A percentile compares a stretch with the other conserved stretches of the same genome.
These are phyloP conservation scores for Amia ocellicauda DNA, from an alignment of 2,113 vertebrate genomes.

Conservation along the genomic window DNA sequence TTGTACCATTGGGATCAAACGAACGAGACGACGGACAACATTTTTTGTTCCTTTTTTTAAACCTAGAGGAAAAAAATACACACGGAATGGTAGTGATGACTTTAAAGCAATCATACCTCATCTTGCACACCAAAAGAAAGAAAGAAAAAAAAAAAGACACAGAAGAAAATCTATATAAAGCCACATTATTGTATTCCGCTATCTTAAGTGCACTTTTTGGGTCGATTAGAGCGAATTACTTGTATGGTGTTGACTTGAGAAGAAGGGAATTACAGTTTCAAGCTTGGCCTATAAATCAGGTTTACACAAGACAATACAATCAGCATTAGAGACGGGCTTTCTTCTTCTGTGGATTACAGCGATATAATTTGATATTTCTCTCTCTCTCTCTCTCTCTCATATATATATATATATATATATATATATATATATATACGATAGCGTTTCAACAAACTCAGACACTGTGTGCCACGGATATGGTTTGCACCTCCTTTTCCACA, in stretches of 20 bases:
- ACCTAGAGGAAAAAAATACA: background rate
- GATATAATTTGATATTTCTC: conserved; percentile 1
- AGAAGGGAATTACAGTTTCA: background rate
- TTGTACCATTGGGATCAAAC: too few species aligned
- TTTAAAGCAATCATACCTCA: background rate
- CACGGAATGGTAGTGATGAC: background rate
- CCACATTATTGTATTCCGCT: background rate
- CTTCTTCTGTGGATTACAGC: background rate
- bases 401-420: too few species aligned
- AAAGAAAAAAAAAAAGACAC: too few species aligned
- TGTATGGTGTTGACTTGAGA: too few species aligned
- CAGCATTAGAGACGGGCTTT: background rate
- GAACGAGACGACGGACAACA: too few species aligned
- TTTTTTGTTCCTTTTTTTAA: too few species aligned
- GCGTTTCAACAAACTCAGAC: too few species aligned
- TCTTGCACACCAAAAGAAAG: background rate
- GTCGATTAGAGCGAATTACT: background rate
- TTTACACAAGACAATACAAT: background rate
- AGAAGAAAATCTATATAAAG: background rate
- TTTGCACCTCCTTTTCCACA: too few species aligned
- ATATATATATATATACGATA: too few species aligned
- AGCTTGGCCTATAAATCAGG: background rate
- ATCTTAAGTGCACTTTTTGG: background rate
- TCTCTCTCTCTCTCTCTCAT: background rate
- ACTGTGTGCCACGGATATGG: too few species aligned